Evolutionary conservation across 2,113 vertebrate species (phyloP).

Genomic region (Seriola dumerili): DNA sequence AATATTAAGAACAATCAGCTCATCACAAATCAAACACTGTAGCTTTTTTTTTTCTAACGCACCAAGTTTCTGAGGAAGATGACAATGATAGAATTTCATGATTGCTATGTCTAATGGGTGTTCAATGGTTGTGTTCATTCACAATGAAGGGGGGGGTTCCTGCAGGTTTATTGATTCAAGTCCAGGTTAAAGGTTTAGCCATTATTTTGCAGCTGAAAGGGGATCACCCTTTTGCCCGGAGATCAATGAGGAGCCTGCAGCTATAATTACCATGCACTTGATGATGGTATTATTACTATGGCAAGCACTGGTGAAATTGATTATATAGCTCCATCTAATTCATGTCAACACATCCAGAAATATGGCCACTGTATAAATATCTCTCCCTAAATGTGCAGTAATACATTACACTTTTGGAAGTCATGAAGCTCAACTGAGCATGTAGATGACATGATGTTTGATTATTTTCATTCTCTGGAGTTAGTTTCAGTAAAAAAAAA

Average conservation of each 20-base stretch:
- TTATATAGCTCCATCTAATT: slow-evolving; percentile 57
- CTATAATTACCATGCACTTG: slow-evolving; percentile 81
- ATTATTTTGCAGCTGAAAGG: slow-evolving; percentile 81
- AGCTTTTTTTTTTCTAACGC: slow-evolving; percentile 31
- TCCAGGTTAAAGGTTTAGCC: slow-evolving; percentile 82
- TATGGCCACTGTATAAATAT: slow-evolving; percentile 12
- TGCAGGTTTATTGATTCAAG: slow-evolving; percentile 80
- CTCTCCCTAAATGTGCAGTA: not conserved
- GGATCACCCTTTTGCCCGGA: slow-evolving; percentile 75
- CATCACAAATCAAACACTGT: slow-evolving; percentile 68
- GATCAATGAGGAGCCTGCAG: slow-evolving; percentile 84
- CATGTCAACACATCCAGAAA: slow-evolving; percentile 51
- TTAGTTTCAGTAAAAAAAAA: slow-evolving; percentile 1
- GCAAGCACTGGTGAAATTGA: slow-evolving; percentile 68
- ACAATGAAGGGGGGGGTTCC: slow-evolving; percentile 60
- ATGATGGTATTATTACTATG: slow-evolving; percentile 83
- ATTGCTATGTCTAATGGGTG: slow-evolving; percentile 63
- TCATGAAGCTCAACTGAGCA: too few relatives aligned
- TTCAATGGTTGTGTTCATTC: slow-evolving; percentile 55
- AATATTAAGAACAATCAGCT: slow-evolving; percentile 77
- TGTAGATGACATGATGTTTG: slow-evolving; percentile 19
- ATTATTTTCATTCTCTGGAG: slow-evolving; percentile 28
- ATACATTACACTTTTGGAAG: not conserved
- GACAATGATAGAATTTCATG: slow-evolving; percentile 59
- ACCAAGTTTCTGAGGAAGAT: slow-evolving; percentile 46